A percentile compares a stretch with the other conserved stretches of the same genome.
Evolutionary conservation across 2,888 invertebrate species (phyloP).

Genomic region (Deilephila elpenor): DNA sequence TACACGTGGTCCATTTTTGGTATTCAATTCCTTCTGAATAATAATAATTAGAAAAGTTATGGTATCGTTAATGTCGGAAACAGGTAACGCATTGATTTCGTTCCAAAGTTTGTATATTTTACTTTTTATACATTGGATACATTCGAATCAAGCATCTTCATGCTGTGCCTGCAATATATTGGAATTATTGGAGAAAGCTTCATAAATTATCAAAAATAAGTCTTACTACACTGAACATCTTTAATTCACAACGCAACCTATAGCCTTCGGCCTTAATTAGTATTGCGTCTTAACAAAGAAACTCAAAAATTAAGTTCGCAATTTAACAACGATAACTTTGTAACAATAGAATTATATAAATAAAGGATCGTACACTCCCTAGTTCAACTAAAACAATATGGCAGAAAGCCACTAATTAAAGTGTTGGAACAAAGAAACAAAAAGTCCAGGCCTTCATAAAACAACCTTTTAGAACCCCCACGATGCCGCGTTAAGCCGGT

Average conservation of each 20-base stretch:
- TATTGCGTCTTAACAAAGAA: background rate
- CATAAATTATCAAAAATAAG: background rate
- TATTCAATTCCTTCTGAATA: background rate
- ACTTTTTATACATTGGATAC: too few species aligned
- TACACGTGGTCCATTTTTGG: background rate
- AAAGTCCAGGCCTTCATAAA: constrained; percentile 64
- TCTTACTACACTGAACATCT: background rate
- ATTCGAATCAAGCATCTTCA: too few species aligned
- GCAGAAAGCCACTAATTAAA: constrained; percentile 77
- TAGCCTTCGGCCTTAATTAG: background rate
- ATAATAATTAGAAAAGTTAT: background rate
- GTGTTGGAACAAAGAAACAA: constrained; percentile 71
- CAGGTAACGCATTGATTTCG: too few species aligned
- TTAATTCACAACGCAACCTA: background rate
- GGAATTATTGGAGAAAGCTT: too few species aligned
- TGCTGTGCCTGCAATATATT: too few species aligned
- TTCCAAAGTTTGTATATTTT: too few species aligned
- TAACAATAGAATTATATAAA: constrained; percentile 34
- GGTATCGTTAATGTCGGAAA: background rate
- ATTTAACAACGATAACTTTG: constrained; percentile 8
- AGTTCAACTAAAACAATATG: constrained; percentile 64
- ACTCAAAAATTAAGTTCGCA: background rate
- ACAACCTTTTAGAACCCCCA: constrained; percentile 79
- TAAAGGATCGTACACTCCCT: constrained; percentile 41
- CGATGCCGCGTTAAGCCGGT: constrained; percentile 62